These are phyloP conservation scores for Pteria penguin DNA, from an alignment of 2,888 invertebrate genomes.

Conservation along the genomic window DNA sequence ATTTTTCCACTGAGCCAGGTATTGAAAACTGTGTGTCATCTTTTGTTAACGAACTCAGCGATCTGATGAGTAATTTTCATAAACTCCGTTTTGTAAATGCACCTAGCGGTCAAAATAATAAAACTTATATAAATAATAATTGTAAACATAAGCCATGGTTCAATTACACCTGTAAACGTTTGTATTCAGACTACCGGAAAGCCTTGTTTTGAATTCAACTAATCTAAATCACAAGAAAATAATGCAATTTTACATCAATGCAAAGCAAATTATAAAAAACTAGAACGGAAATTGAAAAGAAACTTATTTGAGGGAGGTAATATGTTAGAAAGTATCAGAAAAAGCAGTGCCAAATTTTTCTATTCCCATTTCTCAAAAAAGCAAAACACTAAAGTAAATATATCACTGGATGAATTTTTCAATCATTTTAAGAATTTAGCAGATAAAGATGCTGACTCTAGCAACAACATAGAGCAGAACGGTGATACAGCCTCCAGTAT, in stretches of 20 bases:
- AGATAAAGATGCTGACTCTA: not conserved
- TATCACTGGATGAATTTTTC: not conserved
- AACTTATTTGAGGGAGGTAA: not conserved
- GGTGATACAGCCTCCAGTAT: not conserved
- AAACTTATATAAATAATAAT: not conserved
- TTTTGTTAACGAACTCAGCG: not conserved
- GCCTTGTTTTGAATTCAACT: conserved; percentile 3
- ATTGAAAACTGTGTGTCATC: not conserved
- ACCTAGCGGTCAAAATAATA: not conserved
- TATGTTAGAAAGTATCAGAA: not conserved
- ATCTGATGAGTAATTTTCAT: not conserved
- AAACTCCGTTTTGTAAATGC: too few species aligned
- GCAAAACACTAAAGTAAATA: not conserved
- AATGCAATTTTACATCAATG: not conserved
- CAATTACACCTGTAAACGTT: not conserved
- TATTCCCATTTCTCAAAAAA: not conserved
- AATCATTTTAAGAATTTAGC: not conserved
- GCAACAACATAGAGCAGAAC: too few species aligned
- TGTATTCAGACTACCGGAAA: not conserved
- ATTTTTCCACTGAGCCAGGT: too few species aligned
- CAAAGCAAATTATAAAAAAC: not conserved
- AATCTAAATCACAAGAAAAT: not conserved
- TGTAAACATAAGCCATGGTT: not conserved
- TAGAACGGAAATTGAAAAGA: not conserved
- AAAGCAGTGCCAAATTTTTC: not conserved